Conservation (phyloP, 2,113 vertebrate genomes). For the Haemorhous mexicanus region DNA sequence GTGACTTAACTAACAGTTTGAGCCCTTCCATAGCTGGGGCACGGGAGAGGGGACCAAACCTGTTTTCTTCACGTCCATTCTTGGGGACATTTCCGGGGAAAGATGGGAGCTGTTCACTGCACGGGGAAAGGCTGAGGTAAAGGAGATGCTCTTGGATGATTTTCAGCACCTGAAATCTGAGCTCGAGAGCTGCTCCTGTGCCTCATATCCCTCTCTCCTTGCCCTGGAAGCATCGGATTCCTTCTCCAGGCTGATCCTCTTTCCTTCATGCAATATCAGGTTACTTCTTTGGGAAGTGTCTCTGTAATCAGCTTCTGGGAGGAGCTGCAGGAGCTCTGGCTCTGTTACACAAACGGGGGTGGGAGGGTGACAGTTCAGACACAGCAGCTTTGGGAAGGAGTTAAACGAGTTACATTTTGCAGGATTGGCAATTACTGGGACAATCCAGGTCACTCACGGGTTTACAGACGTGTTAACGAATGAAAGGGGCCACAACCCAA, state of each 20-base stretch:
- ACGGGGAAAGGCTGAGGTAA: background rate
- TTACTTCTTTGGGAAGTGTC: background rate
- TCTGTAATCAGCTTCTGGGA: background rate
- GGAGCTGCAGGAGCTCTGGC: background rate
- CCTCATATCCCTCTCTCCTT: background rate
- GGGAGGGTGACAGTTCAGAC: background rate
- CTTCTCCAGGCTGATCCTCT: background rate
- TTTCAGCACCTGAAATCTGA: background rate
- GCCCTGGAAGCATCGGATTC: background rate
- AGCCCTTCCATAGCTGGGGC: background rate
- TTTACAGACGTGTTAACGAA: background rate
- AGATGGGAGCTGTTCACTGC: background rate
- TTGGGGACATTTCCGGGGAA: background rate
- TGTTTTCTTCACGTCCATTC: background rate
- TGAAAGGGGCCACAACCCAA: background rate
- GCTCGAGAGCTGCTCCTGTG: background rate
- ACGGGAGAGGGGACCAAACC: conserved; percentile 37
- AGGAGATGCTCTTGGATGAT: background rate
- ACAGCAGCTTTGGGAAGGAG: background rate
- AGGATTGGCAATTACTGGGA: background rate
- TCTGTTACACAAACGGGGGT: background rate
- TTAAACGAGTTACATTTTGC: background rate
- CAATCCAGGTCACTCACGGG: background rate
- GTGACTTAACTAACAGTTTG: background rate
- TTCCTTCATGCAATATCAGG: background rate